Base-by-base conservation (phyloP, 2,113 vertebrate genomes). In the Dinomys branickii region DNA sequence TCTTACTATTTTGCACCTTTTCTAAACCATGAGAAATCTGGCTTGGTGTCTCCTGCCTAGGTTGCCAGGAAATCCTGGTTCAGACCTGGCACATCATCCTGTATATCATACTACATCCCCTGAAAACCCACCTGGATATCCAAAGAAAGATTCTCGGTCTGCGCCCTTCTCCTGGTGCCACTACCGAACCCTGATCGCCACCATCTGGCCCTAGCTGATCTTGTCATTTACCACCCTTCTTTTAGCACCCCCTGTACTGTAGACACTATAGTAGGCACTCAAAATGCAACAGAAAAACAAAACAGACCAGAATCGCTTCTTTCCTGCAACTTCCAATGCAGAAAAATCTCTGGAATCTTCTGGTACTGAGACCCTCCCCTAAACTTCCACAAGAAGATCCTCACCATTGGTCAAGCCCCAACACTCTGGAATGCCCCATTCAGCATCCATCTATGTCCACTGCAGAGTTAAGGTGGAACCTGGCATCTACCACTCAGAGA, bases 11-110 rank as follows among this genome's bases (percentile, higher is more conserved):
- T 71, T 2, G n/a, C 19, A 56, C 35, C 69, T 91, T 47, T 85
- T 95, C 65, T 85, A 69, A 87, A 24, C 33, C 50, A 87, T 58
- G 24, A 35, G 56, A 92, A 69, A 77, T 61, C n/a, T 92, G 78
- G 24, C 44, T 91, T 44, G 44, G 20, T 38, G 38, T 88, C 73
- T 89, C 41, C 86, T 67, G 19, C 71, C 85, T 17, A 56, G 58
- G 33, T 54, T 73, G 33, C 50, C 33, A 58, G 44, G 33, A 84
- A 81, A 85, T 19, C 58, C 38, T 59, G 35, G 73, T 41, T 92
- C 52, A n/a, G 20, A 61, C 54, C n/a, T 47, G 47, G 59, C 59
- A 11, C 52, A 78, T 47, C 35, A 20, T 88, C 30, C 24, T 59
- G 50, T 52, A 5, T 35, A 38, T 22, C 54, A 13, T 3, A 35